These are phyloP conservation scores for Oenanthe melanoleuca DNA, from an alignment of 2,113 vertebrate genomes.

Conservation along the genomic window DNA sequence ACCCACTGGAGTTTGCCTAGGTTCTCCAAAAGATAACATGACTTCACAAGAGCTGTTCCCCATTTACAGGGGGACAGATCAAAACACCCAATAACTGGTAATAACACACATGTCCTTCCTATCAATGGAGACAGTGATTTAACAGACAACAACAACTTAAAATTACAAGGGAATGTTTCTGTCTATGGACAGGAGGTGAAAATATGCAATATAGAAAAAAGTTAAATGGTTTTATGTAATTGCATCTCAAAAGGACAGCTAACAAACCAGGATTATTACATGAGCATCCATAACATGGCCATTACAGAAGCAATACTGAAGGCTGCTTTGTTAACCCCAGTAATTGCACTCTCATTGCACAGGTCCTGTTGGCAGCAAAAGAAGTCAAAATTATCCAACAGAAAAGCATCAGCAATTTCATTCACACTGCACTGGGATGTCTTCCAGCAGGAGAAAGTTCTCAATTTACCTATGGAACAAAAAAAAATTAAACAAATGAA, in stretches of 20 bases:
- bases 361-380: constrained; percentile 51
- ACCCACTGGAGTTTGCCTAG: neutral
- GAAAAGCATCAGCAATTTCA: constrained; percentile 39
- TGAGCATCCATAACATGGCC: constrained; percentile 21
- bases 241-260: neutral
- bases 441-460: constrained; percentile 64
- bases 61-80: neutral
- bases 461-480: constrained; percentile 32
- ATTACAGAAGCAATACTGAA: constrained; percentile 18
- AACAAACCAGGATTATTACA: neutral
- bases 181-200: neutral
- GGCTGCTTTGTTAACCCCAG: constrained; percentile 27
- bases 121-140: neutral
- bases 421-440: neutral
- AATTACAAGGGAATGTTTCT: neutral
- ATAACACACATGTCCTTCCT: neutral
- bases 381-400: constrained; percentile 56
- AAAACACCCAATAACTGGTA: neutral
- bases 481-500: neutral
- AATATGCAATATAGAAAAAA: neutral
- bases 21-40: neutral
- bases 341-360: constrained; percentile 18
- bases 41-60: neutral
- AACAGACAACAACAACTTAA: neutral
- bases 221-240: neutral